Percentiles rank a stretch among this genome's conserved stretches.
These are phyloP conservation scores for Chrosomus eos DNA, from an alignment of 2,797 vertebrate species.

Conservation along the genomic window DNA sequence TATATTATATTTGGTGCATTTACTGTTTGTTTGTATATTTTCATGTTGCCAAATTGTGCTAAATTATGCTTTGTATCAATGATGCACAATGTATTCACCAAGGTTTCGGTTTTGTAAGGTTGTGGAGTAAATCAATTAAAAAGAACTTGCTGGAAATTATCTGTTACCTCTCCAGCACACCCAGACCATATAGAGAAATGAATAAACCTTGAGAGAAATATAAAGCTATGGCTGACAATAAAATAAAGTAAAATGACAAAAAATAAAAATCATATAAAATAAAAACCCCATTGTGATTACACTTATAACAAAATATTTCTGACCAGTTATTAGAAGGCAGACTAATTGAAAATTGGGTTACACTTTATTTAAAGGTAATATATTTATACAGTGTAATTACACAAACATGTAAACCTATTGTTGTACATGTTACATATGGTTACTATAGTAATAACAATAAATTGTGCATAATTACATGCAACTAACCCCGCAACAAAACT, in stretches of 20 bases:
- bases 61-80: slow-evolving; percentile 1
- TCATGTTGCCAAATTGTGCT: background rate
- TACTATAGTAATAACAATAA: background rate
- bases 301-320: background rate
- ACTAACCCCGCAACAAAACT: no score
- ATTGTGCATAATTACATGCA: no score
- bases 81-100: background rate
- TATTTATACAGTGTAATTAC: background rate
- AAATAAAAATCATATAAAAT: background rate
- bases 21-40: background rate
- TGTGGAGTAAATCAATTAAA: background rate
- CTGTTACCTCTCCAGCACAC: background rate
- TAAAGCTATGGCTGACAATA: no score
- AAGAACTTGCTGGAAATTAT: background rate
- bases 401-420: background rate
- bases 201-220: no score
- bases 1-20: background rate
- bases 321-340: background rate
- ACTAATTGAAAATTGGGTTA: background rate
- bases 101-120: background rate
- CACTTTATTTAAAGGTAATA: no score
- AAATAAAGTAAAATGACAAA: background rate
- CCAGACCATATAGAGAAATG: background rate
- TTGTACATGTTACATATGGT: no score
- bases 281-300: background rate